Percentiles rank a stretch among this genome's conserved stretches.
These are phyloP conservation scores for Conops quadrifasciatus DNA, from an alignment of 2,888 invertebrate genomes.

Conservation along the genomic window DNA sequence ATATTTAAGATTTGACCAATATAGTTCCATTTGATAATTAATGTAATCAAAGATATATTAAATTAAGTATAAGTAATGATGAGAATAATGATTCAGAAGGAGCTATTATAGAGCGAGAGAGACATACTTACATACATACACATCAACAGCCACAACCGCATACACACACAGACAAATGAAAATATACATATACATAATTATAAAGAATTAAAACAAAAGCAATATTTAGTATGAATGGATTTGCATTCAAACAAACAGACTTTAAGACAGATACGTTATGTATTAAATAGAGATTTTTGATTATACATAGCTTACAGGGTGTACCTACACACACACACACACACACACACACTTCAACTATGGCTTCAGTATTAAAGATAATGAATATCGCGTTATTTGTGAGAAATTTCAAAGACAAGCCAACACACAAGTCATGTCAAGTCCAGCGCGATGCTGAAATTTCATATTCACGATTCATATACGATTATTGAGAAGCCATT, in stretches of 20 bases:
- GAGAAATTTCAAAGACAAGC: too few species aligned
- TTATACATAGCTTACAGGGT: too few species aligned
- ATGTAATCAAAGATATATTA: constrained; percentile 1
- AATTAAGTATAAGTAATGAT: constrained; percentile 2
- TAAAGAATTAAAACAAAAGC: constrained; percentile 6
- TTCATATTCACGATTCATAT: too few species aligned
- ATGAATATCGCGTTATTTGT: too few species aligned
- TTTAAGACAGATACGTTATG: constrained; percentile 9
- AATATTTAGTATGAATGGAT: constrained; percentile 31
- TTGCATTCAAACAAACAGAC: constrained; percentile 32
- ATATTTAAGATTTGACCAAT: constrained; percentile 49
- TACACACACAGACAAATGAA: constrained; percentile 6
- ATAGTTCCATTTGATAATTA: constrained; percentile 41
- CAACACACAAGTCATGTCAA: too few species aligned
- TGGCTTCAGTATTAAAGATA: not conserved
- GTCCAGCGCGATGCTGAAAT: too few species aligned
- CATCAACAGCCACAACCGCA: not conserved
- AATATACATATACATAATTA: constrained; percentile 25
- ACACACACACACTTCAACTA: not conserved
- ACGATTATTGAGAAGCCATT: too few species aligned
- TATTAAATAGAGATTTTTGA: constrained; percentile 5
- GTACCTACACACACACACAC: not conserved
- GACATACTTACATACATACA: constrained; percentile 1
- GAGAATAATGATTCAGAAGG: constrained; percentile 36
- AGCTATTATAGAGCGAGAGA: constrained; percentile 13